Base-by-base conservation (phyloP, 2,888 invertebrate genomes). In the Petrophora chlorosata region DNA sequence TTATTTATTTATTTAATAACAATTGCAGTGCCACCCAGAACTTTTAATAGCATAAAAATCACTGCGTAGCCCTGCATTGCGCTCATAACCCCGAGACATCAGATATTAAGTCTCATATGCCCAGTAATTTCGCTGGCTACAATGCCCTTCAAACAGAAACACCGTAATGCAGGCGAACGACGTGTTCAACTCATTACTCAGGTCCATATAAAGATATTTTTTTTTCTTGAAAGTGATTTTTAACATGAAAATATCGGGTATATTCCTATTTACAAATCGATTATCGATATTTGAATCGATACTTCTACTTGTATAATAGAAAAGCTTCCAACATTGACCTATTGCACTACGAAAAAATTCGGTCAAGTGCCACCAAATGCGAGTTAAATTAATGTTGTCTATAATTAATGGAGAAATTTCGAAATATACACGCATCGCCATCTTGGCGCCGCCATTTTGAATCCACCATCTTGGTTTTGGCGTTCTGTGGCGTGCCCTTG, bases 391-490 rank as follows among this genome's bases (percentile, higher is more conserved):
- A 36, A 38, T 43, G 29, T 34, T 45, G n/a, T 33, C 19, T 38
- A 16, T 51, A 52, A 48, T 52, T 51, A 54, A 48, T 47, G 40
- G 30, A 19, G 30, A 51, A 40, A 40, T 57, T 35, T 30, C 36
- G 54, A 43, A 51, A 54, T 25, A 13, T 9, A 4, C 13, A 41
- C 19, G 19, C n/a, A 35, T 30, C 41, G 47, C 41, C 47, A 47
- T 41, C 30, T 33, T 45, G n/a, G n/a, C n/a, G n/a, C n/a, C n/a
- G n/a, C n/a, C n/a, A n/a, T n/a, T n/a, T n/a, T n/a, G n/a, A n/a
- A n/a, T n/a, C n/a, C n/a, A n/a, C 19, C 19, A 19, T 19, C 19
- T 19, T 19, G 4, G 19, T 5, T 19, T 19, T 19, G 19, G 19
- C 19, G 19, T 19, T 7, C 19, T 4, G 19, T 19, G 19, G 4